Base-by-base conservation (phyloP, 2,113 vertebrate genomes). In the Riparia riparia region DNA sequence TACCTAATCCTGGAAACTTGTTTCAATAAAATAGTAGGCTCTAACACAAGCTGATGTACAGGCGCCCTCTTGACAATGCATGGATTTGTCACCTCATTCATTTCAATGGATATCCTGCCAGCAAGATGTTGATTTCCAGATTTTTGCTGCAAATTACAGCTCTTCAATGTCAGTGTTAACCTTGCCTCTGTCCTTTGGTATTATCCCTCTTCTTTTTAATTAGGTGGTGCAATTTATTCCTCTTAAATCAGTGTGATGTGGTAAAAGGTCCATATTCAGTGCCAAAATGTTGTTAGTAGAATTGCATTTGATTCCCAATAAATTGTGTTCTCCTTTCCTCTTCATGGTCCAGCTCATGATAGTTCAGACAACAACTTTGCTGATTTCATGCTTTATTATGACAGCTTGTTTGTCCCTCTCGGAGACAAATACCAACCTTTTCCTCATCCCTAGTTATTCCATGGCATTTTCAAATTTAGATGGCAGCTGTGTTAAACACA, bases 321-420 rank as follows among this genome's bases (percentile, higher is more conserved):
- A 95, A 96, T 86, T 66, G 34, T 49, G 32, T 82, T 85, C 71
- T 87, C 57, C 66, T 91, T 95, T 84, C 32, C 72, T 51, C 71
- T 73, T 70, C 51, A 10, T 13, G 31, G 19, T 65, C 37, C 29
- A 82, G 26, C 26, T 42, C 2, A 0, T 60, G 53, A 57, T 50
- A 84, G 65, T 76, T 90, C 16, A 92, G 41, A 72, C 56, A 87
- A 45, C 45, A 84, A 89, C 76, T 96, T 71, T 57, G 63, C 93
- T 95, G 86, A 88, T 79, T 96, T 89, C 32, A 12, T 83, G 76
- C 42, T 92, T 94, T 96, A 41, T 80, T 92, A 50, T 72, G 90
- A 95, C 91, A 94, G 60, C 64, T 90, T 93, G 58, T 91, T 95
- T 92, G 64, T 94, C 86, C 78, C 71, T 95, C 54, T 71, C 39